These are phyloP conservation scores for Alsophila aescularia DNA, from an alignment of 2,888 invertebrate genomes.

Conservation along the genomic window DNA sequence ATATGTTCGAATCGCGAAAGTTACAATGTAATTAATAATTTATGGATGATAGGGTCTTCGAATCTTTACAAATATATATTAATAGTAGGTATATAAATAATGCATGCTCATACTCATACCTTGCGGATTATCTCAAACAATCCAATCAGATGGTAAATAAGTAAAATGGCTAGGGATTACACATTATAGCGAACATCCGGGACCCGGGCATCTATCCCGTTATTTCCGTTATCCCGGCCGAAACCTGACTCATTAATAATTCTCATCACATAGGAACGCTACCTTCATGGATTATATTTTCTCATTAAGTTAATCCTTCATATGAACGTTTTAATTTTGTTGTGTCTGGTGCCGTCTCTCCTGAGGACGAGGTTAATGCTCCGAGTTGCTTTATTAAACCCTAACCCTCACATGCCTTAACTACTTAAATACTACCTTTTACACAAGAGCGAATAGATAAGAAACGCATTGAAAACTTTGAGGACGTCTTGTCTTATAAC, in stretches of 20 bases:
- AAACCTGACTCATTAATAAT: conserved; percentile 47
- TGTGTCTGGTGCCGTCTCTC: conserved; percentile 42
- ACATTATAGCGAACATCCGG: conserved; percentile 32
- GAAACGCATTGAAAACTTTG: too few species aligned
- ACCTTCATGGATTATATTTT: conserved; percentile 48
- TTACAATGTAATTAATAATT: too few species aligned
- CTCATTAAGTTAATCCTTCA: conserved; percentile 55
- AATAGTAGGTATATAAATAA: too few species aligned
- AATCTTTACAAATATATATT: conserved; percentile 12
- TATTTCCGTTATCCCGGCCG: conserved; percentile 26
- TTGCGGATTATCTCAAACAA: conserved; percentile 38
- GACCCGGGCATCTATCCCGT: conserved; percentile 19
- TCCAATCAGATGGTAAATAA: conserved; percentile 42
- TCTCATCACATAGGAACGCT: conserved; percentile 45
- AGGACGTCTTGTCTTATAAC: too few species aligned
- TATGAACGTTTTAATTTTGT: conserved; percentile 58
- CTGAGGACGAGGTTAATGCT: conserved; percentile 25
- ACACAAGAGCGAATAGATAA: too few species aligned
- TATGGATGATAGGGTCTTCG: neutral
- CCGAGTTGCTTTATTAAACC: conserved; percentile 8
- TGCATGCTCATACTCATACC: conserved; percentile 29
- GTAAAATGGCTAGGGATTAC: conserved; percentile 40
- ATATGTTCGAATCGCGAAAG: too few species aligned
- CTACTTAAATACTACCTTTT: too few species aligned
- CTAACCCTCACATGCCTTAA: too few species aligned